Evolutionary conservation across 2,797 vertebrate species (phyloP).

Genomic region (Ara ararauna): DNA sequence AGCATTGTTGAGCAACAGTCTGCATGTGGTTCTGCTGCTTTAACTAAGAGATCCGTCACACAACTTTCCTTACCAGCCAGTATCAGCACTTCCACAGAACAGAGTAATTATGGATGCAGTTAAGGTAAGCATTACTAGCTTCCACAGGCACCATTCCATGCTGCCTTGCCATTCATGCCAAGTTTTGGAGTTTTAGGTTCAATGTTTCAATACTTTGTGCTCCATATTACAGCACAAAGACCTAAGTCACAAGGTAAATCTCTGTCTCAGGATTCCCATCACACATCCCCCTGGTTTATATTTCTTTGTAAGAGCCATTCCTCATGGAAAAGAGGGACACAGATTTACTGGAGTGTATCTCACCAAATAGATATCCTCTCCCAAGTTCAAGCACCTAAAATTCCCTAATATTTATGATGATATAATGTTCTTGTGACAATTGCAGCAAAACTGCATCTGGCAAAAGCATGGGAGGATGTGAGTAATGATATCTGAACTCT

Average conservation of each 20-base stretch:
- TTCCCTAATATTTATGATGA: neutral
- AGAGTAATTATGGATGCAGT: neutral
- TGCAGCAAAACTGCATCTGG: neutral
- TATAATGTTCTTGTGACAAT: neutral
- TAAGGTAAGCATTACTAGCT: neutral
- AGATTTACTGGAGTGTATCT: neutral
- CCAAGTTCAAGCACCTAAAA: neutral
- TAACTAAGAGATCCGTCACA: neutral
- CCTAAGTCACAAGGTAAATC: neutral
- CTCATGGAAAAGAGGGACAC: neutral
- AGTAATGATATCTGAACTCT: neutral
- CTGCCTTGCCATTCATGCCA: neutral
- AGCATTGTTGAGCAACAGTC: neutral
- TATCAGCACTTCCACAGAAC: neutral
- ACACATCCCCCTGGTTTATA: neutral
- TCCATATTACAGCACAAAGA: neutral
- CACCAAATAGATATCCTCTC: neutral
- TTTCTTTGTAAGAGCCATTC: neutral
- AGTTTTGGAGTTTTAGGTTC: neutral
- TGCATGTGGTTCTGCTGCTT: neutral
- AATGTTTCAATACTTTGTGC: neutral
- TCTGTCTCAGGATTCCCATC: neutral
- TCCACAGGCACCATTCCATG: neutral
- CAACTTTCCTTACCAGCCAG: neutral
- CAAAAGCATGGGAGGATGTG: fast-evolving